Conservation (phyloP, 2,888 invertebrate genomes). For the Aphelenchoides bicaudatus region DNA sequence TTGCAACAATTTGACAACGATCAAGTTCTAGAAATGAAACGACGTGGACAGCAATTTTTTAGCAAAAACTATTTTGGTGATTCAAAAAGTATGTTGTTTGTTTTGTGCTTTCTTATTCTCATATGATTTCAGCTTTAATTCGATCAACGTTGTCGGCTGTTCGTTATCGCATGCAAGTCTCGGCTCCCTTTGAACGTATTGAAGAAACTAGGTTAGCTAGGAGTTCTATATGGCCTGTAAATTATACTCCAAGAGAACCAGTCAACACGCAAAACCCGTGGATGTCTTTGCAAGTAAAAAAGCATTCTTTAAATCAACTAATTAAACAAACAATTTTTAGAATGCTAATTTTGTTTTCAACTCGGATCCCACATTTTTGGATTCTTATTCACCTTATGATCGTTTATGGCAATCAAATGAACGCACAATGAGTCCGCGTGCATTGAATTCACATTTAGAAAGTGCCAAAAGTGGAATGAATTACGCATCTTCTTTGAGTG, state of each 20-base stretch:
- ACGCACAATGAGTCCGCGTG: neutral
- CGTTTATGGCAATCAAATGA: neutral
- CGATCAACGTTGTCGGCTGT: slow-evolving; percentile 23
- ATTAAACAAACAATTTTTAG: slow-evolving; percentile 19
- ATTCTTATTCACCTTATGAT: slow-evolving; percentile 8
- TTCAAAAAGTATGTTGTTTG: too few species aligned
- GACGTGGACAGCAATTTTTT: slow-evolving; percentile 9
- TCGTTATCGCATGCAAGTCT: slow-evolving; percentile 18
- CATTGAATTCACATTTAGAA: too few species aligned
- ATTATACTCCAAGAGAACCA: neutral
- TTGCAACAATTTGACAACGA: neutral
- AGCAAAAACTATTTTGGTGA: too few species aligned
- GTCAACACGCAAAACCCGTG: neutral
- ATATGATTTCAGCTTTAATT: slow-evolving; percentile 7
- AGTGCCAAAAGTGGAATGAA: neutral
- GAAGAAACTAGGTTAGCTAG: neutral
- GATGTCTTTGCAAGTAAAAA: neutral
- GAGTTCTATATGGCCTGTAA: neutral
- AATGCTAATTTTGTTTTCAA: slow-evolving; percentile 19
- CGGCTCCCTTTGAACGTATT: slow-evolving; percentile 19
- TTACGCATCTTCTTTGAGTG: slow-evolving; percentile 6
- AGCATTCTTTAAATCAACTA: neutral
- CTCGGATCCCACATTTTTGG: slow-evolving; percentile 22
- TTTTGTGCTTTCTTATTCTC: neutral
- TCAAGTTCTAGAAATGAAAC: neutral